A percentile compares a stretch with the other conserved stretches of the same genome.
Conservation (phyloP, 2,888 invertebrate species). For the Liopterus haemorrhoidalis region DNA sequence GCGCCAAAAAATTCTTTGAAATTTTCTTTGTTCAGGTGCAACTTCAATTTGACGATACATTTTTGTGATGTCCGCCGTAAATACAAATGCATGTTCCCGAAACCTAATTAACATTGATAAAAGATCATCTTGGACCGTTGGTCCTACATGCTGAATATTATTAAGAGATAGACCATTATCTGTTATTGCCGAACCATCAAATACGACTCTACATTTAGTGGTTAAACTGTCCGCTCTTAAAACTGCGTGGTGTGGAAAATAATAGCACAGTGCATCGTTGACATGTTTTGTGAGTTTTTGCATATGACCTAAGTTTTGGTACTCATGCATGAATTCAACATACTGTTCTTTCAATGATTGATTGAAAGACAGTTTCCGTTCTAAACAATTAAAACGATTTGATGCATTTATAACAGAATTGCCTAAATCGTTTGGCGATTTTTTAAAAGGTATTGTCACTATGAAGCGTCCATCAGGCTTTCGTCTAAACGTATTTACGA, state of each 20-base stretch:
- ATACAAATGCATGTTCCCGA: neutral
- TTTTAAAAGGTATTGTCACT: slow-evolving; percentile 10
- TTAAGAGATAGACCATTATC: slow-evolving; percentile 7
- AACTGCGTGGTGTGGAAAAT: slow-evolving; percentile 11
- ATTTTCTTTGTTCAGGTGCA: neutral
- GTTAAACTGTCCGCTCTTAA: slow-evolving; percentile 12
- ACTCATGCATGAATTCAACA: slow-evolving; percentile 7
- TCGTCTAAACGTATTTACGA: slow-evolving; percentile 4
- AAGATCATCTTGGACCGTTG: slow-evolving; percentile 10
- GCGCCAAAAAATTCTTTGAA: slow-evolving; percentile 6
- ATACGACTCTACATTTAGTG: slow-evolving; percentile 9
- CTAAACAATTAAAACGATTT: slow-evolving; percentile 9
- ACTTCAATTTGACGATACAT: slow-evolving; percentile 7
- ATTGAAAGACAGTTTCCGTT: slow-evolving; percentile 6
- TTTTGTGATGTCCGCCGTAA: neutral
- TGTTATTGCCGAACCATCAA: slow-evolving; percentile 8
- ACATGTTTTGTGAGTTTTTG: slow-evolving; percentile 7
- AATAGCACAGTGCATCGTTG: slow-evolving; percentile 8
- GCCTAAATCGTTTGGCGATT: neutral
- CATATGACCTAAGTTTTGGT: slow-evolving; percentile 10
- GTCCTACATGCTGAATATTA: slow-evolving; percentile 6
- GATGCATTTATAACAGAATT: slow-evolving; percentile 3
- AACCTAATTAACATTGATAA: slow-evolving; percentile 7
- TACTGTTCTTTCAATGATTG: slow-evolving; percentile 8
- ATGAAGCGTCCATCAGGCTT: slow-evolving; percentile 5